Conservation (phyloP, 2,888 invertebrate genomes). For the Stenurella melanura region DNA sequence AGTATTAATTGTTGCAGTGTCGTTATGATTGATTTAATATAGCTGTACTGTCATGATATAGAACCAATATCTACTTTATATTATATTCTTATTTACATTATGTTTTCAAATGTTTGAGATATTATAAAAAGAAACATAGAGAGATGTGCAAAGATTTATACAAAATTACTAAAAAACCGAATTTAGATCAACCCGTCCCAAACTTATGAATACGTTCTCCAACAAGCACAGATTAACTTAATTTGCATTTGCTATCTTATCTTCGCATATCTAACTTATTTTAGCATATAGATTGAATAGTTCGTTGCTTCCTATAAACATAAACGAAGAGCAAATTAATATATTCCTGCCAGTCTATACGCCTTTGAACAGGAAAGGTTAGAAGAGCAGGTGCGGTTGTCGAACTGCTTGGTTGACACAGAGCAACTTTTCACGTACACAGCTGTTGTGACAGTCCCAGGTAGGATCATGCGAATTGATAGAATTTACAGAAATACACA, state of each 20-base stretch:
- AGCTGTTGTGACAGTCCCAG: slow-evolving; percentile 21
- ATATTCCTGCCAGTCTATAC: slow-evolving; percentile 34
- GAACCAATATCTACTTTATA: no score
- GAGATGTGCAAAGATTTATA: background rate
- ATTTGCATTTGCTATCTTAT: slow-evolving; percentile 51
- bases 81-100: no score
- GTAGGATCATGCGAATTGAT: slow-evolving; percentile 20
- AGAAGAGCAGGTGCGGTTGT: slow-evolving; percentile 43
- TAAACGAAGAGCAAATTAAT: slow-evolving; percentile 48
- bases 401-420: slow-evolving; percentile 41
- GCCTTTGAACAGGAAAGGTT: slow-evolving; percentile 33
- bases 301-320: slow-evolving; percentile 49
- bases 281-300: slow-evolving; percentile 56
- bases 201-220: slow-evolving; percentile 26
- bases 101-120: background rate
- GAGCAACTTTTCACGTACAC: slow-evolving; percentile 33
- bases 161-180: slow-evolving; percentile 12
- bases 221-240: slow-evolving; percentile 40
- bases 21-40: no score
- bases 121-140: background rate
- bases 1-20: no score
- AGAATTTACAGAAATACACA: background rate
- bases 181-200: slow-evolving; percentile 21
- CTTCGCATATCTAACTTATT: slow-evolving; percentile 51
- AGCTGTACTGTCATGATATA: no score